Conservation (phyloP, 2,113 vertebrate species). For the Isurus oxyrinchus region DNA sequence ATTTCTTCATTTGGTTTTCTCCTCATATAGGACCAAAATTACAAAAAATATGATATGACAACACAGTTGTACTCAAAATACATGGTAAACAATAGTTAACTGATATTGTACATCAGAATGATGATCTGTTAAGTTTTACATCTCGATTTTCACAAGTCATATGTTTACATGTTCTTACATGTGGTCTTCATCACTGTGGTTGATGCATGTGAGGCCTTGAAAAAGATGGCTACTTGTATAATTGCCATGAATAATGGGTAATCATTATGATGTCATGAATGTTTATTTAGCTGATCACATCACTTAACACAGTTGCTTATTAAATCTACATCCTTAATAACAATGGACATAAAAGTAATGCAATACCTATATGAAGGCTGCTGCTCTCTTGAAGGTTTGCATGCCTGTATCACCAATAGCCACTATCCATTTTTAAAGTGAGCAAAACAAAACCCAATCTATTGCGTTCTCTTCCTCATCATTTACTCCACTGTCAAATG, state of each 20-base stretch:
- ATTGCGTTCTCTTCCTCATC: neutral
- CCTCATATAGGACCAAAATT: neutral
- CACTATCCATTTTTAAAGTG: neutral
- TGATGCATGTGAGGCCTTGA: neutral
- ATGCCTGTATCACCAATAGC: neutral
- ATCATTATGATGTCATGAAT: neutral
- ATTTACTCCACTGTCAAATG: neutral
- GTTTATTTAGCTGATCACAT: neutral
- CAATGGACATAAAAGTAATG: neutral
- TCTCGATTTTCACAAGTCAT: neutral
- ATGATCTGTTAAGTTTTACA: neutral
- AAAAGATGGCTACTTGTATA: neutral
- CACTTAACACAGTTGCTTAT: neutral
- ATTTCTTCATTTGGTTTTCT: neutral
- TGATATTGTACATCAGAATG: neutral
- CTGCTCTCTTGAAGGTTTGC: neutral
- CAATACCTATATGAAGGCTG: neutral
- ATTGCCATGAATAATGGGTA: neutral
- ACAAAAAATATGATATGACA: neutral
- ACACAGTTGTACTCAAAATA: neutral
- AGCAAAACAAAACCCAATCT: neutral
- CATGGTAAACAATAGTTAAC: neutral
- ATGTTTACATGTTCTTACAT: neutral
- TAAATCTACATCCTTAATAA: neutral
- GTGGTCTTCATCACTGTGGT: neutral